Percentiles rank a stretch among this genome's conserved stretches.
Conservation (phyloP, 2,797 vertebrate genomes). For the Muraenolepis orangiensis region DNA sequence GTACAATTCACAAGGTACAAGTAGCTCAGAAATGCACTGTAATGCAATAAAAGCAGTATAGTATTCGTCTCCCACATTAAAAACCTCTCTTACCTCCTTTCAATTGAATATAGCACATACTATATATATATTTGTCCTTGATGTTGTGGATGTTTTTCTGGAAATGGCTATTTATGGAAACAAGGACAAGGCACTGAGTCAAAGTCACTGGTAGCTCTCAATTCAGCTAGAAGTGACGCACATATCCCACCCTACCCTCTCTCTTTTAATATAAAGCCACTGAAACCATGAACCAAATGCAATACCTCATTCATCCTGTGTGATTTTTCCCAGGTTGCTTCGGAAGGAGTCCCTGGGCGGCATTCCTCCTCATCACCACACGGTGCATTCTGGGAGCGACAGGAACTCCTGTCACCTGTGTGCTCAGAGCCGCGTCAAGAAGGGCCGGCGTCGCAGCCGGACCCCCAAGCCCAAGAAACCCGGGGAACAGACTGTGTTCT, state of each 20-base stretch:
- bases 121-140: not conserved
- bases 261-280: not conserved
- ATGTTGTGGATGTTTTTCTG: not conserved
- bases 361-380: slow-evolving; percentile 85
- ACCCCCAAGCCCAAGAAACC: slow-evolving; percentile 78
- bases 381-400: slow-evolving; percentile 84
- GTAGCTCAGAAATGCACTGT: no score
- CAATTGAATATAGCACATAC: no score
- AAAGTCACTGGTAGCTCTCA: not conserved
- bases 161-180: not conserved
- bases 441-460: slow-evolving; percentile 80
- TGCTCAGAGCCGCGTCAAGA: slow-evolving; percentile 77
- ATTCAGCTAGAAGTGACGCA: not conserved
- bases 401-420: slow-evolving; percentile 89
- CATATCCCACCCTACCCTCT: not conserved
- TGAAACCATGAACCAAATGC: not conserved
- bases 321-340: slow-evolving; percentile 62
- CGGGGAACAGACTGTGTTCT: slow-evolving; percentile 89
- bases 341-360: slow-evolving; percentile 78
- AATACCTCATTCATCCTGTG: not conserved
- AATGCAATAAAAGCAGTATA: no score
- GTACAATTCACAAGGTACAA: no score
- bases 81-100: no score
- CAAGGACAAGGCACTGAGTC: not conserved
- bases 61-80: no score